Evolutionary conservation across 2,888 invertebrate genomes (phyloP), one percentile per base, ranked within the genome.

Genomic region (Chrysolina haemoptera): DNA sequence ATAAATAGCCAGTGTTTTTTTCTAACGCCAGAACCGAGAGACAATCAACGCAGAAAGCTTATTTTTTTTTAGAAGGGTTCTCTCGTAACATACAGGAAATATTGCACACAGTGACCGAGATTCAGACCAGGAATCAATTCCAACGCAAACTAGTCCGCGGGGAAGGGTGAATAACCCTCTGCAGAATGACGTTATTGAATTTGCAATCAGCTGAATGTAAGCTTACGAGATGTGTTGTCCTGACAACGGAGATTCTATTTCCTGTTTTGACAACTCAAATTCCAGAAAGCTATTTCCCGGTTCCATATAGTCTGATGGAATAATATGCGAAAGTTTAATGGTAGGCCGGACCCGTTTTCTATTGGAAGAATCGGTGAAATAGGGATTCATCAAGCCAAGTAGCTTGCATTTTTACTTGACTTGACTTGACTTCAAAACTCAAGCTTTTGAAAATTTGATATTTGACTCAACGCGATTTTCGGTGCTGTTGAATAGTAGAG

Each of bases 181-280:
- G n/a, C 27, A 59, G 59, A 3, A 59, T 27, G 22, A 59, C 35
- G 35, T 59, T 59, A 59, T 59, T 35, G 59, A 59, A 59, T 59
- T n/a, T 22, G 59, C 35, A 59, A 59, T 59, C 59, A 59, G 14
- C n/a, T n/a, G n/a, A n/a, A n/a, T n/a, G n/a, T n/a, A n/a, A n/a
- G n/a, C 14, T 10, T 22, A 9, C 59, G 16, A 59, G 59, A 59
- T 27, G 27, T 65, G 65, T 66, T 50, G 66, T 50, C 66, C 20
- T 66, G 66, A 50, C 20, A 46, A 66, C 22, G 50, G 16, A 35
- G 66, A 43, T 50, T 50, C 16, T 18, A 66, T 50, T 50, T 66
- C 66, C 66, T 66, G 50, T 65, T 65, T 65, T 65, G 65, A 20
- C 20, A 20, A 12, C 59, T 27, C 35, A n/a, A n/a, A 27, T 59